These are phyloP conservation scores for Brotula barbata DNA, from an alignment of 2,797 vertebrate genomes.

Conservation along the genomic window DNA sequence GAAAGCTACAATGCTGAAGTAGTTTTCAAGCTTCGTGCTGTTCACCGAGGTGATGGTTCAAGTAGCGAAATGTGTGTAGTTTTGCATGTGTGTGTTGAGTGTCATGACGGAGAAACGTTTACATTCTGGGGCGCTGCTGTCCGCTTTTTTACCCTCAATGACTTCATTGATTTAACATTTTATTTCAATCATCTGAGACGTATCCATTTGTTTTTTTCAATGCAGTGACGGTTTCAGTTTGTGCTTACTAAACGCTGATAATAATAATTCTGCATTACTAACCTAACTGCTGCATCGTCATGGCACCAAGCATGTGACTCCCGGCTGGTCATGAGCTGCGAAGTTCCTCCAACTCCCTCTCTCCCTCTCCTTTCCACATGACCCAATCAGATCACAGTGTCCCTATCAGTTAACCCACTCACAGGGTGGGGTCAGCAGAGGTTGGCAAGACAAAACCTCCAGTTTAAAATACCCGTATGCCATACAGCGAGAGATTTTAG, in stretches of 20 bases:
- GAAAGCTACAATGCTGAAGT: too few species aligned
- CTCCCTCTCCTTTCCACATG: slow-evolving; percentile 45
- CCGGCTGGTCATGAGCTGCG: slow-evolving; percentile 57
- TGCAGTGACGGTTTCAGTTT: slow-evolving; percentile 15
- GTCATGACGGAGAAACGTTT: too few species aligned
- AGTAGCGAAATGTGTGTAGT: too few species aligned
- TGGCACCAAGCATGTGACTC: slow-evolving; percentile 71
- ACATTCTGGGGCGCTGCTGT: too few species aligned
- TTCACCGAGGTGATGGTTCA: too few species aligned
- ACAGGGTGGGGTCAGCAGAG: slow-evolving; percentile 48
- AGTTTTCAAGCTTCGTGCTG: too few species aligned
- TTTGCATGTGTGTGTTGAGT: too few species aligned
- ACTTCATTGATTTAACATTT: too few species aligned
- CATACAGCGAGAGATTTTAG: background rate
- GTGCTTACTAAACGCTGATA: slow-evolving; percentile 20
- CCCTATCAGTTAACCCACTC: slow-evolving; percentile 56
- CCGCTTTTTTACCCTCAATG: too few species aligned
- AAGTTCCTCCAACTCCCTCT: slow-evolving; percentile 56
- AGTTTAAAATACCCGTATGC: slow-evolving; percentile 50
- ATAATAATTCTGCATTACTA: slow-evolving; percentile 55
- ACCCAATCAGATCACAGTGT: slow-evolving; percentile 55
- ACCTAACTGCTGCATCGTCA: slow-evolving; percentile 67
- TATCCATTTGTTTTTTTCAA: too few species aligned
- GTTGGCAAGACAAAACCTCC: slow-evolving; percentile 47
- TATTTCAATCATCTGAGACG: too few species aligned